These are phyloP conservation scores for Pollenia griseotomentosa DNA, from an alignment of 2,888 invertebrate genomes.

Conservation along the genomic window DNA sequence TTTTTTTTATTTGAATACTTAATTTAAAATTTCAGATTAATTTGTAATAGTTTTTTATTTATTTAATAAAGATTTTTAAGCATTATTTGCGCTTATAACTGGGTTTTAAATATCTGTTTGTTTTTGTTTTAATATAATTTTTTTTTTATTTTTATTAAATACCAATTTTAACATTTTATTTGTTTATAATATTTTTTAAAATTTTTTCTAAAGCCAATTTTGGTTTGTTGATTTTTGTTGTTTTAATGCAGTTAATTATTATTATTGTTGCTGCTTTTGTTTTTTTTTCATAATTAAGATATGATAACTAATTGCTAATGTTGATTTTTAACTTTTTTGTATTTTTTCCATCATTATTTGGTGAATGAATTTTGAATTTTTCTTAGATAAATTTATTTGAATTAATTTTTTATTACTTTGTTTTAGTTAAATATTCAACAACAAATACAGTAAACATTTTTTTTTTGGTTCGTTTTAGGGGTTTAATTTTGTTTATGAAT, in stretches of 20 bases:
- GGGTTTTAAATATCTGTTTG: constrained; percentile 56
- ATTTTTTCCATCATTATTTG: constrained; percentile 16
- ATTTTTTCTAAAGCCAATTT: constrained; percentile 69
- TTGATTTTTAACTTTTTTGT: constrained; percentile 49
- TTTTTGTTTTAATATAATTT: constrained; percentile 2
- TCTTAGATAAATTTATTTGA: constrained; percentile 30
- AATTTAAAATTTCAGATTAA: constrained; percentile 16
- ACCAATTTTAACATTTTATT: constrained; percentile 68
- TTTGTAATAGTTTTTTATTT: constrained; percentile 8
- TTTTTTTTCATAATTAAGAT: constrained; percentile 67
- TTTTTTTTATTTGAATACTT: constrained; percentile 39
- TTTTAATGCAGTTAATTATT: constrained; percentile 20
- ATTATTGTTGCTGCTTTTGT: constrained; percentile 9
- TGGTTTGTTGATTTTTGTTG: constrained; percentile 29
- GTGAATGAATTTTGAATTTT: constrained; percentile 53
- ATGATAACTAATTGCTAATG: constrained; percentile 72
- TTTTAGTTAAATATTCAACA: constrained; percentile 65
- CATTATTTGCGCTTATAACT: constrained; percentile 70
- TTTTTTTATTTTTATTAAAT: constrained; percentile 33
- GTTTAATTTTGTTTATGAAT: constrained; percentile 36
- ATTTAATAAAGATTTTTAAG: constrained; percentile 68
- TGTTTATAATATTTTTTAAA: constrained; percentile 43
- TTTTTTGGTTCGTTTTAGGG: constrained; percentile 28
- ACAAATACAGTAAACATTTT: constrained; percentile 65
- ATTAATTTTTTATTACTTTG: constrained; percentile 15